Evolutionary conservation across 2,113 vertebrate genomes (phyloP), one percentile per base, ranked within the genome.

Genomic region (Mobula birostris): DNA sequence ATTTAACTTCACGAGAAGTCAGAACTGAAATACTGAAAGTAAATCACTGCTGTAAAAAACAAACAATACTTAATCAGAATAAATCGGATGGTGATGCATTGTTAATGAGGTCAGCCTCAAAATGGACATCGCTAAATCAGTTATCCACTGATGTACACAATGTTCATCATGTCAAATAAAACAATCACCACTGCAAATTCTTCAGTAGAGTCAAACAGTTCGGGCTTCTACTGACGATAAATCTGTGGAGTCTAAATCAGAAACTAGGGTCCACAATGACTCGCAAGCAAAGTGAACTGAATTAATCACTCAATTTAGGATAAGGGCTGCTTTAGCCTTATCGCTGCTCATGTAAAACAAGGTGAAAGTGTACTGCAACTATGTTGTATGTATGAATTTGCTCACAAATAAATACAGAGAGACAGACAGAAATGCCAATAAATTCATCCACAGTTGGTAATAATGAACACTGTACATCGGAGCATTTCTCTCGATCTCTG

Each of bases 41-140:
- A 27, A 88, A 88, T 27, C 11, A 88, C 29, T 63, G 27, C 27
- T 29, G 83, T 14, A 58, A 24, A 63, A 58, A 88, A 88, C 61
- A 88, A 88, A 88, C 1, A 88, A 88, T 63, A n/a, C 61, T 88
- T 58, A 88, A 88, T 29, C 3, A 87, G 58, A 88, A n/a, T 88
- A 88, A 88, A 63, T 63, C 85, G 66, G n/a, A 17, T 7, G 1
- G 29, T 7, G 63, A 5, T 32, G 61, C 61, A 32, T 90, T 90
- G n/a, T 32, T 66, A 66, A 63, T 32, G 61, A 66, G 61, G 29
- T 90, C 61, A 66, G 29, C 58, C 40, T 14, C 85, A 90, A 66
- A 32, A 90, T 66, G 29, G n/a, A 90, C 12, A 68, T 58, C n/a
- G 68, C 66, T 88, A 66, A 66, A 90, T 90, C 29, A 90, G 1